Conservation (phyloP, 2,113 vertebrate genomes). For the Carassius carassius region DNA sequence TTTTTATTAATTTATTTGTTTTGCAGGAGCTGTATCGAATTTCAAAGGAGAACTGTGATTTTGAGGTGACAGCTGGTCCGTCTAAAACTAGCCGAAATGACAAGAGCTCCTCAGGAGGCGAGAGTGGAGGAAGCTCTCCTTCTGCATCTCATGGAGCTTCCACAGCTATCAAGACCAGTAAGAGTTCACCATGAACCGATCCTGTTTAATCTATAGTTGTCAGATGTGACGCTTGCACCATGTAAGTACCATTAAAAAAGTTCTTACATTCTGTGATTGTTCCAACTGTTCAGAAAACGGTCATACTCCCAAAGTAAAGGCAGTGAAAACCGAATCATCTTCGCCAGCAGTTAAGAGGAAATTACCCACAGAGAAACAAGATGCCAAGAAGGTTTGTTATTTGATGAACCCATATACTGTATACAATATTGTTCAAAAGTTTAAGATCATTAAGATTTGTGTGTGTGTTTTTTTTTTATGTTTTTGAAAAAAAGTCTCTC, state of each 20-base stretch:
- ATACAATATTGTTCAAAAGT: neutral
- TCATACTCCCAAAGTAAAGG: slow-evolving; percentile 62
- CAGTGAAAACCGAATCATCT: slow-evolving; percentile 69
- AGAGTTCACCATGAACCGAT: slow-evolving; percentile 41
- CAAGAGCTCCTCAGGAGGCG: slow-evolving; percentile 82
- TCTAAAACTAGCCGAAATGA: slow-evolving; percentile 73
- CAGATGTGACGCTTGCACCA: neutral
- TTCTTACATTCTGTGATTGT: neutral
- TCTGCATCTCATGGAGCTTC: slow-evolving; percentile 60
- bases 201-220: neutral
- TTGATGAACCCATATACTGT: neutral
- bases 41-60: slow-evolving; percentile 90
- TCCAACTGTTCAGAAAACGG: slow-evolving; percentile 37
- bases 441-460: neutral
- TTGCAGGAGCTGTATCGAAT: slow-evolving; percentile 88
- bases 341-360: slow-evolving; percentile 73
- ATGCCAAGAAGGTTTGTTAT: slow-evolving; percentile 76
- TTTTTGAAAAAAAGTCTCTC: too few relatives aligned
- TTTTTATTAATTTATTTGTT: neutral
- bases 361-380: slow-evolving; percentile 59
- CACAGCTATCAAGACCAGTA: slow-evolving; percentile 68
- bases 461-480: too few relatives aligned
- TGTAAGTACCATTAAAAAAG: neutral
- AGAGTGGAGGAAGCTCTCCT: slow-evolving; percentile 81
- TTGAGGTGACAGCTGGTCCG: slow-evolving; percentile 75